A percentile compares a stretch with the other conserved stretches of the same genome.
Conservation (phyloP, 2,113 vertebrate species). For the Planiliza haematocheilus region DNA sequence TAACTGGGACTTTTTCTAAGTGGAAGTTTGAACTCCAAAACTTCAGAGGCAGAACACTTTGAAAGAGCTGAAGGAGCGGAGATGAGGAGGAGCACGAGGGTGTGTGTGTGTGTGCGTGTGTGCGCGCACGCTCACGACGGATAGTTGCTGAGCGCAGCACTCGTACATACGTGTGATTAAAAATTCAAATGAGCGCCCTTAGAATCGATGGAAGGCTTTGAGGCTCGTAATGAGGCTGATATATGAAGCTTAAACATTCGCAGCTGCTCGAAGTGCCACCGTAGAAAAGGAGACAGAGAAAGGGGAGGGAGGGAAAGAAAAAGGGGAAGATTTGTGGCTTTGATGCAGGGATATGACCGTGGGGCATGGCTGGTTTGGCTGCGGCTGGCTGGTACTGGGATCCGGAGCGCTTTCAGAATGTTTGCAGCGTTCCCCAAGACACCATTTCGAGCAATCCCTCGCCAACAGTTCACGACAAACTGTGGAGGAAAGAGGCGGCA, state of each 20-base stretch:
- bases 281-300: constrained; percentile 71
- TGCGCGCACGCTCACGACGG: constrained; percentile 45
- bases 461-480: constrained; percentile 53
- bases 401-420: constrained; percentile 62
- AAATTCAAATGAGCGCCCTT: constrained; percentile 96
- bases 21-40: constrained; percentile 72
- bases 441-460: constrained; percentile 66
- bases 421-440: constrained; percentile 67
- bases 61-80: constrained; percentile 72
- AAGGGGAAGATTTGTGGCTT: constrained; percentile 82
- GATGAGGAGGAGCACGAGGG: constrained; percentile 52
- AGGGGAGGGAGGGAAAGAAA: constrained; percentile 56
- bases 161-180: constrained; percentile 91
- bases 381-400: constrained; percentile 59
- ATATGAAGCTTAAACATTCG: constrained; percentile 87
- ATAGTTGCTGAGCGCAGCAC: constrained; percentile 87
- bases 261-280: constrained; percentile 77
- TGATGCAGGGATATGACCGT: constrained; percentile 91
- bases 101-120: too few relatives aligned
- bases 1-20: constrained; percentile 63
- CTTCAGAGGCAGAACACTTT: constrained; percentile 81
- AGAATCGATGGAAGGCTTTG: constrained; percentile 93
- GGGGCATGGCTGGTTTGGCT: constrained; percentile 81
- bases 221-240: constrained; percentile 94
- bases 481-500: constrained; percentile 45